These are phyloP conservation scores for Pholis gunnellus DNA, from an alignment of 2,113 vertebrate genomes.

Conservation along the genomic window DNA sequence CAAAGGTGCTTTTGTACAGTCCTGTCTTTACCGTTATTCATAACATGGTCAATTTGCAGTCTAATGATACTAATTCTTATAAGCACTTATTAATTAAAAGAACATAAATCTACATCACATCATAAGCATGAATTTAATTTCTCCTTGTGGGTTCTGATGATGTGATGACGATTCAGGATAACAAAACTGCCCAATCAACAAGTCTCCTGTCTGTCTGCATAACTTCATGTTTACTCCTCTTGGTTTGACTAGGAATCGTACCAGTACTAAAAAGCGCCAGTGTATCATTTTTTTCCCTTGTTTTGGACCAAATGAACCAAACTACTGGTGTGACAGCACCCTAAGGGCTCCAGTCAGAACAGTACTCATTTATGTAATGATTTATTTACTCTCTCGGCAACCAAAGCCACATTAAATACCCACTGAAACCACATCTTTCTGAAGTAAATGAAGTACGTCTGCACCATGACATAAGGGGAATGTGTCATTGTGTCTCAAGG, in stretches of 20 bases:
- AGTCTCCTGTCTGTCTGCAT: no score
- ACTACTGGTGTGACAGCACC: not conserved
- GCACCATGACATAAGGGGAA: constrained; percentile 10
- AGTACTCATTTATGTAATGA: constrained; percentile 38
- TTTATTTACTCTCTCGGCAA: constrained; percentile 36
- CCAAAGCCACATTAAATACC: constrained; percentile 27
- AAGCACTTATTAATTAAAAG: no score
- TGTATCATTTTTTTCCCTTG: not conserved
- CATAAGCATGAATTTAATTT: no score
- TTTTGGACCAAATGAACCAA: not conserved
- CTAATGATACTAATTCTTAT: no score
- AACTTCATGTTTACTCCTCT: not conserved
- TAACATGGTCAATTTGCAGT: no score
- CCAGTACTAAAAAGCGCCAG: not conserved
- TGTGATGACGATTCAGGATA: no score
- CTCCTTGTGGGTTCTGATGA: no score
- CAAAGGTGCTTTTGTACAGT: no score
- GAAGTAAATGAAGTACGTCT: constrained; percentile 36
- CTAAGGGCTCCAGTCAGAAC: constrained; percentile 2
- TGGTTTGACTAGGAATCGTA: not conserved
- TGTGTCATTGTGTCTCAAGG: constrained; percentile 6
- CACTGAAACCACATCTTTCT: constrained; percentile 9
- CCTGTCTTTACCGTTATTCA: no score
- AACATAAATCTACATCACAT: no score
- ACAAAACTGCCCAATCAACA: no score